Conservation (phyloP, 1,140 invertebrate species). For the Eriosoma lanigerum region DNA sequence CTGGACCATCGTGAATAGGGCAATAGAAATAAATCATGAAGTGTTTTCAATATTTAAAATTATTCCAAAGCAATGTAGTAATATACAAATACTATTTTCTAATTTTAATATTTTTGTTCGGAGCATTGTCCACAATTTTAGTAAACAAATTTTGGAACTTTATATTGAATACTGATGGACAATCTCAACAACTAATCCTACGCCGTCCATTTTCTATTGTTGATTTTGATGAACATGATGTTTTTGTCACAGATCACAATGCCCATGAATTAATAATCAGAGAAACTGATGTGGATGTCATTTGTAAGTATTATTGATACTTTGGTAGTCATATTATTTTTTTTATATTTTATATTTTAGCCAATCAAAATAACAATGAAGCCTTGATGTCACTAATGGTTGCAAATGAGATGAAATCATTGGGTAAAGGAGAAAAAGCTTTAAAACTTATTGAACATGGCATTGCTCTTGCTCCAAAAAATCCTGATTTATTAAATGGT, state of each 20-base stretch:
- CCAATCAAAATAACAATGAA: constrained; percentile 62
- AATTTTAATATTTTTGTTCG: constrained; percentile 9
- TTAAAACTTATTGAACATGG: constrained; percentile 88
- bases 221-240: constrained; percentile 17
- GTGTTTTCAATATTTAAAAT: not conserved
- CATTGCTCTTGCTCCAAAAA: constrained; percentile 81
- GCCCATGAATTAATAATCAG: constrained; percentile 44
- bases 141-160: not conserved
- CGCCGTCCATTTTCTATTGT: constrained; percentile 34
- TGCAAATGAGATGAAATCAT: constrained; percentile 78
- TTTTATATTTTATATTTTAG: not conserved
- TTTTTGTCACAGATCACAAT: not conserved
- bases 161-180: not conserved
- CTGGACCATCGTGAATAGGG: constrained; percentile 8
- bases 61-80: not conserved
- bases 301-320: constrained; percentile 15
- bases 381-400: constrained; percentile 79
- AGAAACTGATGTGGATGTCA: constrained; percentile 35
- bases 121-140: not conserved
- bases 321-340: not conserved
- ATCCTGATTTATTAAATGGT: constrained; percentile 87
- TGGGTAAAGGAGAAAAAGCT: constrained; percentile 83
- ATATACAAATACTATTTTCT: not conserved
- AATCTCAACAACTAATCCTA: not conserved
- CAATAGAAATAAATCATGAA: not conserved